Percentiles rank a stretch among this genome's conserved stretches.
These are phyloP conservation scores for Chiropotes sagulatus DNA, from an alignment of 2,797 vertebrate genomes.

Conservation along the genomic window DNA sequence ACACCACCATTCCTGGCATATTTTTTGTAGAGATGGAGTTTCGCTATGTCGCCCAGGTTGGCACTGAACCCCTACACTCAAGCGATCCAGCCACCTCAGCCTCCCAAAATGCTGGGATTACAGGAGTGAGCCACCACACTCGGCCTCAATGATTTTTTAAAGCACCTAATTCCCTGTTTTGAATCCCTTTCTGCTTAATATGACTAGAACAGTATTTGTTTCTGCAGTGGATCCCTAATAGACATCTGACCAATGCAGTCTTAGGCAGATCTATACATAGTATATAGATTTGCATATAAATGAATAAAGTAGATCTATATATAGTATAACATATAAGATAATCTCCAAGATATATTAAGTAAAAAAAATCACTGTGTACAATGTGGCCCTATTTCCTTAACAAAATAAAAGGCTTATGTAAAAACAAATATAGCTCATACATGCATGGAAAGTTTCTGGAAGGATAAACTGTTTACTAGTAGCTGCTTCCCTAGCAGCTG, in stretches of 20 bases:
- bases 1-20: neutral
- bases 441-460: neutral
- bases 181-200: neutral
- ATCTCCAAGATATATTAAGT: neutral
- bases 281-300: neutral
- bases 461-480: neutral
- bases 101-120: neutral
- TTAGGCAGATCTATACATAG: neutral
- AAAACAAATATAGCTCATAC: constrained; percentile 27
- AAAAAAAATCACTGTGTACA: neutral
- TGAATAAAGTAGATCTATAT: neutral
- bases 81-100: neutral
- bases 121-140: neutral
- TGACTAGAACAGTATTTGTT: neutral
- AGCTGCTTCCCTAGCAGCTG: no score
- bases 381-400: neutral
- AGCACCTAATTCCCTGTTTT: neutral
- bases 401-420: neutral
- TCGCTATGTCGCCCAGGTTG: no score
- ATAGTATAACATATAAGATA: neutral
- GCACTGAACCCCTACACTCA: neutral
- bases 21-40: neutral
- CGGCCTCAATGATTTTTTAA: neutral
- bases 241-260: neutral
- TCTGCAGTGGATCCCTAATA: neutral